phyloP scores from a whole-genome alignment of 2,797 vertebrate genomes.

The Halcyon leucocephala region DNA sequence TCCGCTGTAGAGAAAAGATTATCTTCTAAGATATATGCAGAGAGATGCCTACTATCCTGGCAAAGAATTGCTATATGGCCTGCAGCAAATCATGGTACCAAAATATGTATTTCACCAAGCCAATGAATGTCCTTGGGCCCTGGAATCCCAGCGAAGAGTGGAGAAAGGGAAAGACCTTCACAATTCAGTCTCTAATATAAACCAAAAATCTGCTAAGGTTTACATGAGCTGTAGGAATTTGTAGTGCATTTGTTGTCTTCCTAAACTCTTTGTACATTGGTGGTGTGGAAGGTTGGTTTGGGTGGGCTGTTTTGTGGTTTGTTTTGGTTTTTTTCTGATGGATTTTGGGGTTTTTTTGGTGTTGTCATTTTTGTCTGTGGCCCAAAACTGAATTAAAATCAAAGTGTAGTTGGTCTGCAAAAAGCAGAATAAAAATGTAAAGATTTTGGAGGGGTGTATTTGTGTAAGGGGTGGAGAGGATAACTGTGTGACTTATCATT shows the following conservation, averaged over 20 bases:
- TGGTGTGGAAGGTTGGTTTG: background rate
- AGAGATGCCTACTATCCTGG: background rate
- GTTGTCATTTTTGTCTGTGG: background rate
- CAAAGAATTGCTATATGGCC: background rate
- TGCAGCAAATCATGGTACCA: background rate
- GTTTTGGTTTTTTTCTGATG: background rate
- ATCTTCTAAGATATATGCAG: background rate
- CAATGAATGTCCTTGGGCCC: background rate
- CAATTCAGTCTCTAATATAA: background rate
- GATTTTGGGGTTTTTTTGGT: fast-evolving
- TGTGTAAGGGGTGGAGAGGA: background rate
- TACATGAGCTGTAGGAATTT: background rate
- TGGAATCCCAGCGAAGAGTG: background rate
- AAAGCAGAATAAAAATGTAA: background rate
- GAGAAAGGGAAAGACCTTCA: background rate
- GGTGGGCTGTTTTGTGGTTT: background rate
- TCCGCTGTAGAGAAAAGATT: background rate
- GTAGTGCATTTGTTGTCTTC: background rate
- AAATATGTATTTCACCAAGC: background rate
- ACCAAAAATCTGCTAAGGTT: background rate
- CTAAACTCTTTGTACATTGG: background rate
- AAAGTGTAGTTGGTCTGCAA: background rate
- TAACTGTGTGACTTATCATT: background rate
- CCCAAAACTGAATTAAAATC: background rate
- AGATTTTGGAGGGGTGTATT: background rate